A percentile compares a stretch with the other conserved stretches of the same genome.
phyloP scores from a whole-genome alignment of 2,113 vertebrate genomes.

The Cariama cristata region DNA sequence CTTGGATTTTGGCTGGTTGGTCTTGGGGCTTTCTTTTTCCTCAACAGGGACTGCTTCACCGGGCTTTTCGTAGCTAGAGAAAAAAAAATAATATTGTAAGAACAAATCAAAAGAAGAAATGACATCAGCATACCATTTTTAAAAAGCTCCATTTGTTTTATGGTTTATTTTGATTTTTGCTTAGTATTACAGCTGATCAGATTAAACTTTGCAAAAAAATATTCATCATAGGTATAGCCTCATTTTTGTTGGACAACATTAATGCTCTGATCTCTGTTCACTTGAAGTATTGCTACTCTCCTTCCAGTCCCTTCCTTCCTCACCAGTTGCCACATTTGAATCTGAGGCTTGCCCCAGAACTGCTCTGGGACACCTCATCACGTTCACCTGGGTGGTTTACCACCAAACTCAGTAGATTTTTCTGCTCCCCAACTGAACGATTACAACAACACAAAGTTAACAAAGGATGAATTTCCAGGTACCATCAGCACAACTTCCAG shows the following conservation, averaged over 20 bases:
- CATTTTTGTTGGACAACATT: not conserved
- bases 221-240: not conserved
- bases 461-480: not conserved
- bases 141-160: not conserved
- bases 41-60: not conserved
- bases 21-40: not conserved
- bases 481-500: not conserved
- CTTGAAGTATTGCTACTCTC: not conserved
- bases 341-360: not conserved
- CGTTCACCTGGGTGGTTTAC: not conserved
- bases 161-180: not conserved
- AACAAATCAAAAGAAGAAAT: not conserved
- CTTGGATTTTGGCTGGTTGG: not conserved
- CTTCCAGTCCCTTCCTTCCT: not conserved
- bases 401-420: not conserved
- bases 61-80: not conserved
- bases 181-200: not conserved
- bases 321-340: not conserved
- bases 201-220: not conserved
- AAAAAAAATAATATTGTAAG: not conserved
- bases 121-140: accelerated
- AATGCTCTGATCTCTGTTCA: not conserved
- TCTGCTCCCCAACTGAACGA: not conserved
- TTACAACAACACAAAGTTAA: not conserved
- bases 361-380: not conserved